Conservation (phyloP, 2,113 vertebrate genomes). For the Cottus gobio region DNA sequence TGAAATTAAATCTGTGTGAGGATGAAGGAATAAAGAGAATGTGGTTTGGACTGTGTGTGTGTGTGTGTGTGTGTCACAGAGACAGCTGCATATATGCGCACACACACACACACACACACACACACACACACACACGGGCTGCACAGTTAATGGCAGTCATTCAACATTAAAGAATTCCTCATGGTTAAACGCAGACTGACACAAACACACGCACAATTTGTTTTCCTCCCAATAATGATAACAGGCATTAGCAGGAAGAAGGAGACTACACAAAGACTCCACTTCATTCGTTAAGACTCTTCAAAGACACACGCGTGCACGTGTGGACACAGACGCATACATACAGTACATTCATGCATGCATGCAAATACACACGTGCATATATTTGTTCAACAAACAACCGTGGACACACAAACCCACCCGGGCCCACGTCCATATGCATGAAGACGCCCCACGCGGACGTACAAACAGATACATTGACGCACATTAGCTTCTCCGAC, state of each 20-base stretch:
- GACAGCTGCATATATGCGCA: slow-evolving; percentile 45
- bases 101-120: slow-evolving; percentile 11
- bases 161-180: slow-evolving; percentile 16
- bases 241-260: slow-evolving; percentile 29
- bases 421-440: not conserved
- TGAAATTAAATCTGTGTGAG: slow-evolving; percentile 9
- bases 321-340: not conserved
- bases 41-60: not conserved
- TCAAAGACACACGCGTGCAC: too few relatives aligned
- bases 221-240: slow-evolving; percentile 1
- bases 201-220: slow-evolving; percentile 5
- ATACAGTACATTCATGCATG: not conserved
- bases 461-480: not conserved
- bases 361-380: not conserved
- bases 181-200: not conserved
- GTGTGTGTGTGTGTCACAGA: slow-evolving; percentile 26
- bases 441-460: not conserved
- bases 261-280: slow-evolving; percentile 17
- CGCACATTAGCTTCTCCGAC: slow-evolving; percentile 9
- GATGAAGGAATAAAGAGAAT: slow-evolving; percentile 28
- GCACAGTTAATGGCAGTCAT: slow-evolving; percentile 24
- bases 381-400: not conserved
- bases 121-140: not conserved
- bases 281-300: slow-evolving; percentile 20
- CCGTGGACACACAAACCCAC: not conserved